Conservation (phyloP, 2,797 vertebrate species). For the Manis crassicaudata region DNA sequence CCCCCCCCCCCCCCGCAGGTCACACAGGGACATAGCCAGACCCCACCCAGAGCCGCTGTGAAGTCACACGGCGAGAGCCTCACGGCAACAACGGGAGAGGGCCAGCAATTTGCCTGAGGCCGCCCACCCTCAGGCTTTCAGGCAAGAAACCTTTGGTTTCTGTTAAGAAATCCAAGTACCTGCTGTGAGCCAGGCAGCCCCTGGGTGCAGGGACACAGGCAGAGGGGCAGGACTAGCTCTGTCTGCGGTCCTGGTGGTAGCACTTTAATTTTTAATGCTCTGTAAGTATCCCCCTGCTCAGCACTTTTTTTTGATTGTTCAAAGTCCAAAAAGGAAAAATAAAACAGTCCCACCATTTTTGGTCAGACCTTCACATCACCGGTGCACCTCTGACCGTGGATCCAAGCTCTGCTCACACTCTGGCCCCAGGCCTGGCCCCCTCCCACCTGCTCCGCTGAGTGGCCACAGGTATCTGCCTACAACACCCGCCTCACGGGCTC, state of each 20-base stretch:
- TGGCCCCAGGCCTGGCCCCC: accelerated
- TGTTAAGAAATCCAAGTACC: too few relatives aligned
- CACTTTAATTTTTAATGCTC: not conserved
- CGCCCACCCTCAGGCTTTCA: not conserved
- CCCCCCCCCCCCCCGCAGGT: not conserved
- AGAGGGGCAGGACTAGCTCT: not conserved
- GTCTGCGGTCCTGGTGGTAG: not conserved
- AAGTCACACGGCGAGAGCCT: not conserved
- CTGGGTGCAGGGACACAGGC: too few relatives aligned
- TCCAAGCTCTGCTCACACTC: not conserved
- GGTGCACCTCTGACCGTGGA: not conserved
- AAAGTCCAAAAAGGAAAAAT: not conserved
- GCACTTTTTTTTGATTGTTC: not conserved
- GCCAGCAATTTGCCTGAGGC: not conserved
- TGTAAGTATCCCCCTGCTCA: accelerated
- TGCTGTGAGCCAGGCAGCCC: not conserved
- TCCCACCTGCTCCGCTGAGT: not conserved
- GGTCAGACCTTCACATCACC: not conserved
- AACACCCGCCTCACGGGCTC: not conserved
- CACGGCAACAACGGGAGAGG: not conserved
- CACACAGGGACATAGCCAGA: not conserved
- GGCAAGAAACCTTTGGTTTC: too few relatives aligned
- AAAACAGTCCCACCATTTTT: not conserved
- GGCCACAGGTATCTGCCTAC: not conserved
- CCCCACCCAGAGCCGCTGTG: too few relatives aligned